Base-by-base conservation (phyloP, 2,888 invertebrate genomes). In the Epistrophe eligans region DNA sequence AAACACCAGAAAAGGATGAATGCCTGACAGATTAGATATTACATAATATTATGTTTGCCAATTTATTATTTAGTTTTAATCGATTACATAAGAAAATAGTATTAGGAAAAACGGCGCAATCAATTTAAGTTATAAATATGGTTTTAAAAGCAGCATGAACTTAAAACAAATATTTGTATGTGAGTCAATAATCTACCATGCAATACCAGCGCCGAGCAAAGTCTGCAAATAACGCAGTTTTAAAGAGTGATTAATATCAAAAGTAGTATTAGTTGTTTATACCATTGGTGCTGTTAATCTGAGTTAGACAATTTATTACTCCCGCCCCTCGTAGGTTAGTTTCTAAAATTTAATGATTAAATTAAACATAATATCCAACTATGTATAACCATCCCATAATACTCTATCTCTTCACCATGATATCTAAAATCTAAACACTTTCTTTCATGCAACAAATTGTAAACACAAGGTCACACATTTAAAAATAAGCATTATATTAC, bases 261-360 rank as follows among this genome's bases (percentile, higher is more conserved):
- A 67, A 58, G 48, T 35, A 55, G 76, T 64, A 58, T 87, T 79
- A 79, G 79, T 82, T 52, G 50, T 76, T 83, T 87, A 79, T 70
- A 45, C 58, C 48, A 83, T 87, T 79, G 87, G 87, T 87, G 87
- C 87, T 87, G 79, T 79, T 66, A 64, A 76, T 79, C 76, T 83
- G 79, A 83, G 76, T 83, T 87, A 87, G 87, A 58, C 74, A 83
- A 87, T 82, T 79, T 73, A 19, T 76, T 62, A 62, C 5, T 5
- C 1, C 32, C 32, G 4, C 7, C 38, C 0, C 24, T 48, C 32
- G 71, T 81, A 85, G 82, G 57, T 40, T 74, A 82, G 72, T 64
- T 73, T 48, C 50, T 24, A 48, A 43, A 66, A 64, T 52, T 52
- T 48, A 72, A 48, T 10, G 6, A 62, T 70, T 79, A 64, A 32